A percentile compares a stretch with the other conserved stretches of the same genome.
These are phyloP conservation scores for Xenopus petersii DNA, from an alignment of 2,797 vertebrate species.

Conservation along the genomic window DNA sequence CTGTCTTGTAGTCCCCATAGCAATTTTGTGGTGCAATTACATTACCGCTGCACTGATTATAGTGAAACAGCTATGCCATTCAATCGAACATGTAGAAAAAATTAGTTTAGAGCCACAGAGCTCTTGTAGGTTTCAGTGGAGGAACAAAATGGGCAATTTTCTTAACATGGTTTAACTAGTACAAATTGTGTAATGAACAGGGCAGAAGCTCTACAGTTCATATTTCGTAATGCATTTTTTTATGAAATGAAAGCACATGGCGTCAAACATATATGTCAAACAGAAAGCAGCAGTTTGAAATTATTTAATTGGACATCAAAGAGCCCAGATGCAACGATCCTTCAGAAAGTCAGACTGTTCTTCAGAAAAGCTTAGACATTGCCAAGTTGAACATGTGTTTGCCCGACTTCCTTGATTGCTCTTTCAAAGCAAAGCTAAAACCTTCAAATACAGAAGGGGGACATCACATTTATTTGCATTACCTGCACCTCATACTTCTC, in stretches of 20 bases:
- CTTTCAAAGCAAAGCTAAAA: too few species aligned
- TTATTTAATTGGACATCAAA: background rate
- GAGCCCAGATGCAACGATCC: background rate
- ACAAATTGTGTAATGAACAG: constrained; percentile 49
- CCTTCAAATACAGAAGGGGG: too few species aligned
- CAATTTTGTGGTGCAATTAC: constrained; percentile 66
- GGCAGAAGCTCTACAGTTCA: constrained; percentile 49
- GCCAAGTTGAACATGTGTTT: too few species aligned
- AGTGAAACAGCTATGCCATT: constrained; percentile 60
- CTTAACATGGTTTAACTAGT: constrained; percentile 60
- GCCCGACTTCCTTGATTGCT: too few species aligned
- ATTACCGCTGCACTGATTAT: constrained; percentile 61
- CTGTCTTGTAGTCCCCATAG: constrained; percentile 59
- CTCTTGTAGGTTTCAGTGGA: constrained; percentile 54
- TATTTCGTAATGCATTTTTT: constrained; percentile 46
- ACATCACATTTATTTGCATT: too few species aligned
- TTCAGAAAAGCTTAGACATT: too few species aligned
- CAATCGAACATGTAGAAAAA: constrained; percentile 61
- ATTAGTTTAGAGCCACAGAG: constrained; percentile 62
- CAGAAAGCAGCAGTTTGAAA: constrained; percentile 1
- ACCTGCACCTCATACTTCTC: too few species aligned
- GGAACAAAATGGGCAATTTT: constrained; percentile 57
- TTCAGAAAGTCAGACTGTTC: background rate
- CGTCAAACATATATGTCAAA: background rate
- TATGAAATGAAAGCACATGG: background rate